Evolutionary conservation across 2,888 invertebrate species (phyloP).

Genomic region (Digitonthophagus gazella): DNA sequence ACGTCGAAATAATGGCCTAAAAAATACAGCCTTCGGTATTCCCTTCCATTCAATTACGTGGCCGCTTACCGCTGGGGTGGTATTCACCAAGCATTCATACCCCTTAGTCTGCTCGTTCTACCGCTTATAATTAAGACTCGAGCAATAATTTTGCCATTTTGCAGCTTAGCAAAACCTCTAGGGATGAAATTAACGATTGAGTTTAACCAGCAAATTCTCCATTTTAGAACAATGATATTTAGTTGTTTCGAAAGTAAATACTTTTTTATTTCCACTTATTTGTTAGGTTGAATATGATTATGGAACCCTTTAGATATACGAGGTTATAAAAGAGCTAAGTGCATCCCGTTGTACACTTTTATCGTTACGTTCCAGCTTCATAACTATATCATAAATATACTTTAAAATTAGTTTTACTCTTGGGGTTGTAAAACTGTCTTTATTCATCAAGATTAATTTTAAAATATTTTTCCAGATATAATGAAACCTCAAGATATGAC

Average conservation of each 20-base stretch:
- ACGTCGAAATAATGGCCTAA: background rate
- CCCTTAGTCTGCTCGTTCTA: background rate
- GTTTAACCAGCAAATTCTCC: background rate
- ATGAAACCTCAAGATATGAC: too few relatives aligned
- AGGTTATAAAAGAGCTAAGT: too few relatives aligned
- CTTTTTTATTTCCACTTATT: too few relatives aligned
- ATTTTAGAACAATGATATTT: too few relatives aligned
- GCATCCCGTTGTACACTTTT: too few relatives aligned
- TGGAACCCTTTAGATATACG: too few relatives aligned
- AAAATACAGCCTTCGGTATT: background rate
- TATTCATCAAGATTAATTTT: too few relatives aligned
- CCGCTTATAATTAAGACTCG: background rate
- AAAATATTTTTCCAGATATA: too few relatives aligned
- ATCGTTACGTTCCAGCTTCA: too few relatives aligned
- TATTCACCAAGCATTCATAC: background rate
- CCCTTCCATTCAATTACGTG: background rate
- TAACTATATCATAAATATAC: too few relatives aligned
- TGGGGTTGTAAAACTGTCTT: background rate
- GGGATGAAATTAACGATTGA: background rate
- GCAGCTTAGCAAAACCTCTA: background rate
- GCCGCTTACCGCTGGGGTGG: background rate
- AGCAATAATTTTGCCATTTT: background rate
- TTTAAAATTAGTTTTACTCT: background rate
- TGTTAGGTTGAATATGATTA: too few relatives aligned
- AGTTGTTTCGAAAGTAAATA: too few relatives aligned